Conservation (phyloP, 1,140 invertebrate genomes). For the Sycophaga agraensis region DNA sequence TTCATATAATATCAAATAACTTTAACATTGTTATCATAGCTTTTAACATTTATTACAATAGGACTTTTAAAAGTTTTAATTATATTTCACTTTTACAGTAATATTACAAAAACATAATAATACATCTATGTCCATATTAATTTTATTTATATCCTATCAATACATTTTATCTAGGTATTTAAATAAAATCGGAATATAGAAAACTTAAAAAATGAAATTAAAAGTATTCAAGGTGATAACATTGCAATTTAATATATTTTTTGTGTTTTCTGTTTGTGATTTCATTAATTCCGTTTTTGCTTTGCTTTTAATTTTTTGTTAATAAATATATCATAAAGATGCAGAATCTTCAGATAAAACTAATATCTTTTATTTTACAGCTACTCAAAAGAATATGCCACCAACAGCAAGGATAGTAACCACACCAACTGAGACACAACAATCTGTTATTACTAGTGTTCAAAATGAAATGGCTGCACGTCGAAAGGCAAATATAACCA, state of each 20-base stretch:
- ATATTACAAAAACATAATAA: too few relatives aligned
- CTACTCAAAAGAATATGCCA: constrained; percentile 47
- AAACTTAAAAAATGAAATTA: constrained; percentile 10
- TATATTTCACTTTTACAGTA: too few relatives aligned
- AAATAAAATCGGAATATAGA: not conserved
- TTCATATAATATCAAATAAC: too few relatives aligned
- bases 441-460: constrained; percentile 58
- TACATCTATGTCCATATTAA: too few relatives aligned
- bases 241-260: not conserved
- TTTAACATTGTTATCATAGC: too few relatives aligned
- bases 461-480: constrained; percentile 63
- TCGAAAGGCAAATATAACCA: constrained; percentile 62
- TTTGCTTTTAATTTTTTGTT: constrained; percentile 17
- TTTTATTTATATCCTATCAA: too few relatives aligned
- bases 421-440: constrained; percentile 56
- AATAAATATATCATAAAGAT: not conserved
- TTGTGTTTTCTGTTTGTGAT: constrained; percentile 20
- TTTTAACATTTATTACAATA: too few relatives aligned
- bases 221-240: too few relatives aligned
- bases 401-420: constrained; percentile 39
- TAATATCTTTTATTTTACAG: constrained; percentile 40
- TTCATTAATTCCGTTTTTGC: constrained; percentile 21
- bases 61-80: too few relatives aligned
- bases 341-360: not conserved
- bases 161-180: too few relatives aligned